Conservation (phyloP, 1,140 invertebrate genomes). For the Zaprionus lachaisei region DNA sequence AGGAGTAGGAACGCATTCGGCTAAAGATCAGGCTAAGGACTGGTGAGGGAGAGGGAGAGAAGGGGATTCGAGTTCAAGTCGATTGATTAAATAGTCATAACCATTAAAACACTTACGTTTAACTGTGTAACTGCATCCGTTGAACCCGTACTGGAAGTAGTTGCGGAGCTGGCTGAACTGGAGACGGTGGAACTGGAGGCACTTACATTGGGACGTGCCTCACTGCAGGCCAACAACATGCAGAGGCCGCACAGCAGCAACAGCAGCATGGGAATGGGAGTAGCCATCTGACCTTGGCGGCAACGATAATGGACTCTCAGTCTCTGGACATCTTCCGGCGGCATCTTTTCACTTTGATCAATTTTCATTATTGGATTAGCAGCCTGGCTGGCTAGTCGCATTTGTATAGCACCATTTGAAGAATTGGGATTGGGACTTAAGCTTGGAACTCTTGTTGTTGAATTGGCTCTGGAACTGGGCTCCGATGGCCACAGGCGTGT, state of each 20-base stretch:
- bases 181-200: constrained; percentile 27
- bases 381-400: constrained; percentile 29
- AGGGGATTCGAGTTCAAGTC: background rate
- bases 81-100: constrained; percentile 4
- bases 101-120: constrained; percentile 59
- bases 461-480: background rate
- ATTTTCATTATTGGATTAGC: constrained; percentile 16
- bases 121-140: constrained; percentile 49
- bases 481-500: background rate
- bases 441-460: background rate
- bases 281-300: background rate
- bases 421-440: background rate
- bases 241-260: constrained; percentile 61
- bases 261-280: constrained; percentile 13
- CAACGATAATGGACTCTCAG: background rate
- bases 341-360: constrained; percentile 30
- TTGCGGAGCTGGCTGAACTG: constrained; percentile 14
- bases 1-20: constrained; percentile 35
- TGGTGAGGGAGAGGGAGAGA: constrained; percentile 4
- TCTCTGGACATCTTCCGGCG: background rate
- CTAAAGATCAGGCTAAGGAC: constrained; percentile 35
- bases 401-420: constrained; percentile 46
- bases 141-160: constrained; percentile 17
- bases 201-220: constrained; percentile 75
- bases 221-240: constrained; percentile 55